Conservation (phyloP, 2,797 vertebrate species). For the Gadopsis bispinosus region DNA sequence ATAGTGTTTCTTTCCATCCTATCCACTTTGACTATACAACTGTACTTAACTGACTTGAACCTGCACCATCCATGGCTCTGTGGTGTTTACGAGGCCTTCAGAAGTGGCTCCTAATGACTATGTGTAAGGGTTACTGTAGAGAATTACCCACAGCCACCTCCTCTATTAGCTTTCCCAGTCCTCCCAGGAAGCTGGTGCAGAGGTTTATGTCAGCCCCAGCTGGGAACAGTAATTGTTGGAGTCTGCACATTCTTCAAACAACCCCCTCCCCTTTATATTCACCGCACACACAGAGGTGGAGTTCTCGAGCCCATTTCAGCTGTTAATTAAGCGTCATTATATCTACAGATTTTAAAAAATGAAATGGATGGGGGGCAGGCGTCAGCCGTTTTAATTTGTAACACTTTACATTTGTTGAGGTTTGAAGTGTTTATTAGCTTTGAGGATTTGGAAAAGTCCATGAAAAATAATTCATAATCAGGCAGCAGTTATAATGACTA, state of each 20-base stretch:
- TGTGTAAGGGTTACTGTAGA: conserved; percentile 81
- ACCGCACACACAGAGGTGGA: conserved; percentile 33
- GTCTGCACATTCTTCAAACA: conserved; percentile 67
- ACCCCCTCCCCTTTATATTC: conserved; percentile 23
- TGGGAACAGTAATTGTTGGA: conserved; percentile 80
- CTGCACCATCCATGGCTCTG: conserved; percentile 70
- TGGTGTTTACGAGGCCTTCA: conserved; percentile 85
- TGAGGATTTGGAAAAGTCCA: conserved; percentile 37
- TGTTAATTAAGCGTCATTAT: conserved; percentile 67
- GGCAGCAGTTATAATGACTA: conserved; percentile 45
- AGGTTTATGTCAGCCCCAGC: conserved; percentile 83
- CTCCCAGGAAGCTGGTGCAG: conserved; percentile 77
- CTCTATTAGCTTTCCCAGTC: conserved; percentile 66
- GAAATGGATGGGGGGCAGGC: background rate
- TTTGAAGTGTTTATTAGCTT: conserved; percentile 67
- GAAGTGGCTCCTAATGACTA: conserved; percentile 82
- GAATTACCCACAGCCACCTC: conserved; percentile 76
- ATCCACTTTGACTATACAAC: conserved; percentile 32
- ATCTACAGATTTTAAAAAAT: conserved; percentile 38
- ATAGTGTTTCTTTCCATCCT: conserved; percentile 44
- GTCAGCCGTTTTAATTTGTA: conserved; percentile 32
- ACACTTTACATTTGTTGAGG: conserved; percentile 51
- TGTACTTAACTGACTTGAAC: conserved; percentile 68
- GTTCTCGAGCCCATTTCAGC: conserved; percentile 49
- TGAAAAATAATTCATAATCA: conserved; percentile 68